These are phyloP conservation scores for Chalcosyrphus nemorum DNA, from an alignment of 2,888 invertebrate species.

Conservation along the genomic window DNA sequence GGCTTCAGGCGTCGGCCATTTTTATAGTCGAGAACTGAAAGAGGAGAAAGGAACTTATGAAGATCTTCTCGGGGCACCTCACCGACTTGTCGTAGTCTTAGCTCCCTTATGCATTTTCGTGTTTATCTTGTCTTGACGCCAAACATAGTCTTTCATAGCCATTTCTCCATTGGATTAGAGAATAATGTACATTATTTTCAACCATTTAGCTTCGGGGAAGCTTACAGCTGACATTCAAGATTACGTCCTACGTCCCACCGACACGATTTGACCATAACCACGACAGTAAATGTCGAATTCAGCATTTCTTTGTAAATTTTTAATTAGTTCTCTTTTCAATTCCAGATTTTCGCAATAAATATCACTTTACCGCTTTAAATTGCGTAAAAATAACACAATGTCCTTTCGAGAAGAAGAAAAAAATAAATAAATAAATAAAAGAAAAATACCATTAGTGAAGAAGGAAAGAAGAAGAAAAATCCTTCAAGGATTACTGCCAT, in stretches of 20 bases:
- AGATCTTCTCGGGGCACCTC: too few species aligned
- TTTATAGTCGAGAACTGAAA: too few species aligned
- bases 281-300: constrained; percentile 16
- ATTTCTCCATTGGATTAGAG: too few species aligned
- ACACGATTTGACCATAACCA: constrained; percentile 2
- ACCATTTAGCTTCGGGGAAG: too few species aligned
- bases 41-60: too few species aligned
- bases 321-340: constrained; percentile 59
- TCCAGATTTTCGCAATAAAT: constrained; percentile 48
- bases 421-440: constrained; percentile 3
- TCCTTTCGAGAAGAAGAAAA: constrained; percentile 23
- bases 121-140: too few species aligned
- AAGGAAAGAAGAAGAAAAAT: constrained; percentile 29
- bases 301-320: constrained; percentile 32
- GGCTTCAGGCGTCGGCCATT: too few species aligned
- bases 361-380: constrained; percentile 51
- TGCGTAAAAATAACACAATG: constrained; percentile 52
- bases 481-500: constrained; percentile 69
- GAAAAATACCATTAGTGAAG: constrained; percentile 36
- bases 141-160: too few species aligned
- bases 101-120: too few species aligned
- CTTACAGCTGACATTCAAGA: too few species aligned
- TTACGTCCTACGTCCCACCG: background rate
- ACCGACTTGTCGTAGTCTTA: too few species aligned
- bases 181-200: too few species aligned